A percentile compares a stretch with the other conserved stretches of the same genome.
Conservation (phyloP, 2,888 invertebrate genomes). For the Drosophila merina region DNA sequence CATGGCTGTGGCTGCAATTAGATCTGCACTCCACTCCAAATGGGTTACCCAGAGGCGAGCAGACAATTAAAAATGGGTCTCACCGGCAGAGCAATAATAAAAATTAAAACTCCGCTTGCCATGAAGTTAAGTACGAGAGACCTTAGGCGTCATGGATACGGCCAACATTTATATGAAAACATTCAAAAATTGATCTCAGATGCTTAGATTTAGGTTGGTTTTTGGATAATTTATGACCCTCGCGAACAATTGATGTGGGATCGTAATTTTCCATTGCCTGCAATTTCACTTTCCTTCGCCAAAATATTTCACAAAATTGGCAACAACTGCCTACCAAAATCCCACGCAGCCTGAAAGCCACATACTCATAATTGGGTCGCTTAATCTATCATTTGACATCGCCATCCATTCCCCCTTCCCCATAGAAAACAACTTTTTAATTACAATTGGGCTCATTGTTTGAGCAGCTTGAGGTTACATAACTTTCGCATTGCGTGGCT, state of each 20-base stretch:
- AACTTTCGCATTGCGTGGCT: constrained; percentile 50
- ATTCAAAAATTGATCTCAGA: neutral
- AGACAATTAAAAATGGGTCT: constrained; percentile 68
- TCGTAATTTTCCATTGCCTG: constrained; percentile 34
- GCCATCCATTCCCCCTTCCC: constrained; percentile 12
- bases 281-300: constrained; percentile 47
- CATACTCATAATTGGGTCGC: constrained; percentile 49
- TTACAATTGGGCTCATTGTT: constrained; percentile 62
- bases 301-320: constrained; percentile 41
- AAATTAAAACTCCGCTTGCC: constrained; percentile 70
- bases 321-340: constrained; percentile 32
- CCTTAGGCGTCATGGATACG: constrained; percentile 48
- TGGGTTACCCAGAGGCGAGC: constrained; percentile 38
- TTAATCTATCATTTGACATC: constrained; percentile 71
- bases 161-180: neutral
- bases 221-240: constrained; percentile 28
- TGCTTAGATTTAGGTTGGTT: neutral
- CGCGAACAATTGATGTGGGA: constrained; percentile 20
- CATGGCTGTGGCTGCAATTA: constrained; percentile 61
- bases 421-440: constrained; percentile 60
- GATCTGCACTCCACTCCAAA: constrained; percentile 57
- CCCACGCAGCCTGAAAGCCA: constrained; percentile 54
- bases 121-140: constrained; percentile 61
- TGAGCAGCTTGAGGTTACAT: constrained; percentile 44
- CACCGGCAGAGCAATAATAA: constrained; percentile 37